These are phyloP conservation scores for Tenthredo mesomela DNA, from an alignment of 2,888 invertebrate genomes.

Conservation along the genomic window DNA sequence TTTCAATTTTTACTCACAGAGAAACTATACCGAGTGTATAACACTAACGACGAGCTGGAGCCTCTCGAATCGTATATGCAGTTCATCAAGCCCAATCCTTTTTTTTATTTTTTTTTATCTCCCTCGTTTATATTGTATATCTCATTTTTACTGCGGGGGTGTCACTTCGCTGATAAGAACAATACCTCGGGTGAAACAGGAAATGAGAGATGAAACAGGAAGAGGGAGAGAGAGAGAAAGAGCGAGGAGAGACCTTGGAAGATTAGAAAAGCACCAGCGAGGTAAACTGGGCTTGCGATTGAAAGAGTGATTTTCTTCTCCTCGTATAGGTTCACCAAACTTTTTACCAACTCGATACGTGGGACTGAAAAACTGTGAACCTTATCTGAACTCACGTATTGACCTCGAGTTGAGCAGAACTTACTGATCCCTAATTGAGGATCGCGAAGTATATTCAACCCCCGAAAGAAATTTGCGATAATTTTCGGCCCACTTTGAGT, in stretches of 20 bases:
- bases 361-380: constrained; percentile 24
- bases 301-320: constrained; percentile 34
- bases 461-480: not conserved
- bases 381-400: constrained; percentile 3
- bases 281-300: constrained; percentile 14
- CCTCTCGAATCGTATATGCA: not conserved
- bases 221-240: not conserved
- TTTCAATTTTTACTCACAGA: not conserved
- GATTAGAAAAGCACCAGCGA: constrained; percentile 29
- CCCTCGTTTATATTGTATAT: constrained; percentile 20
- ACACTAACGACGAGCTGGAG: not conserved
- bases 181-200: not conserved
- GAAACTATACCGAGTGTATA: not conserved
- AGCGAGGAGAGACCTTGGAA: not conserved
- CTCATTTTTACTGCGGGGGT: constrained; percentile 19
- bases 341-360: constrained; percentile 22
- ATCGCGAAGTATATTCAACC: not conserved
- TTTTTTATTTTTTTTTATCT: not conserved
- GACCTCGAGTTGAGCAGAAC: not conserved
- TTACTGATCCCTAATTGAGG: constrained; percentile 10
- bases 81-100: not conserved
- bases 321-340: not conserved
- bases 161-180: constrained; percentile 31
- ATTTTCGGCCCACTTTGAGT: not conserved
- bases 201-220: not conserved